Evolutionary conservation across 1,140 invertebrate genomes (phyloP), one percentile per base, ranked within the genome.

Genomic region (Eupeodes corollae): DNA sequence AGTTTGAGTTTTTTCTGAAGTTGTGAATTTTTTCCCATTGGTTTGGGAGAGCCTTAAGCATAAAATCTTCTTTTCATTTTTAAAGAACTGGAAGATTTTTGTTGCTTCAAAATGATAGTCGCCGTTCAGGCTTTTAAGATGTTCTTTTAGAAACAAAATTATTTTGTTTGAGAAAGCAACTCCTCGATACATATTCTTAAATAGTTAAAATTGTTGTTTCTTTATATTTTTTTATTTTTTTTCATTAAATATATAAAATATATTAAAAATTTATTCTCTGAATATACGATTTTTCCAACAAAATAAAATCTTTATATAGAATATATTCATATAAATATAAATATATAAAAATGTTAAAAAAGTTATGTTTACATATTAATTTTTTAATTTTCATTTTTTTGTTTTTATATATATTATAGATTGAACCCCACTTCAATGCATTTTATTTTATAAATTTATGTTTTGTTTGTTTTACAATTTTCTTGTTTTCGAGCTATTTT

Each of bases 161-260:
- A 18, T 34, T 16, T 18, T 16, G 26, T 44, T 44, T 44, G 43
- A 33, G 37, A 32, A 45, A 45, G 37, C 34, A 21, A n/a, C n/a
- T n/a, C 35, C n/a, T 38, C n/a, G 16, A 16, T 38, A 26, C 21
- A 8, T 26, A 26, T 26, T 8, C 21, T 26, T 26, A 26, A 26
- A 26, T 26, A 26, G 21, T 26, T 26, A 26, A 26, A 26, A 26
- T 26, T 26, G 21, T 26, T 26, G 21, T 26, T 26, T 26, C 21
- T 26, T 26, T 26, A 26, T 38, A 38, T 5, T 38, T 38, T n/a
- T 38, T 38, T 38, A 38, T 41, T 14, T n/a, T 32, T 38, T 40
- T 38, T 47, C 12, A 16, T 16, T 34, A 30, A 47, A 47, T 40
- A 47, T 47, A 47, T 47, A 47, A 39, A 41, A 47, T 47, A 47